A percentile compares a stretch with the other conserved stretches of the same genome.
These are phyloP conservation scores for Brachymystax lenok DNA, from an alignment of 2,797 vertebrate genomes.

Conservation along the genomic window DNA sequence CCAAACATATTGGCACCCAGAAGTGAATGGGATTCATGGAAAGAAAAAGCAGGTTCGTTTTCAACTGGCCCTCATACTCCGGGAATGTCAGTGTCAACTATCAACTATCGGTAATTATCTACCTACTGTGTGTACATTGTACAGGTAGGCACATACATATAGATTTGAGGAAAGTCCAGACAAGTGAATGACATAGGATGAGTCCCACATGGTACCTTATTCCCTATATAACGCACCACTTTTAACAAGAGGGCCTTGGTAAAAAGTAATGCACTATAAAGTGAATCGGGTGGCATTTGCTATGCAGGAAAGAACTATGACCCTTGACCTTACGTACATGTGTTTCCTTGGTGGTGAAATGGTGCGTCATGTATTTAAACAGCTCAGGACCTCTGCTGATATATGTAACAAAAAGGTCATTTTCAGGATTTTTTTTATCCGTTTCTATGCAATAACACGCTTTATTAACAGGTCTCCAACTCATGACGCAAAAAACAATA, in stretches of 20 bases:
- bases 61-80: background rate
- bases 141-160: conserved; percentile 32
- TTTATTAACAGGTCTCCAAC: background rate
- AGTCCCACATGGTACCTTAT: background rate
- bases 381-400: background rate
- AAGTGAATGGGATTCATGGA: background rate
- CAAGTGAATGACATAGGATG: conserved; percentile 17
- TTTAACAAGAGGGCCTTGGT: background rate
- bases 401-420: background rate
- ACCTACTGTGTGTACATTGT: conserved; percentile 2
- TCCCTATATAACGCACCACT: background rate
- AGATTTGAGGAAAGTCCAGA: conserved; percentile 20
- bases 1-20: background rate
- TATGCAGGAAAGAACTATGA: background rate
- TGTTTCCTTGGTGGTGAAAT: background rate
- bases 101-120: background rate
- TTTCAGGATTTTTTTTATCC: background rate
- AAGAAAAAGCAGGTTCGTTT: background rate
- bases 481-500: background rate
- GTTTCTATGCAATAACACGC: background rate
- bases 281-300: no score
- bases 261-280: background rate
- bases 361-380: background rate
- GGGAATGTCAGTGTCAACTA: background rate
- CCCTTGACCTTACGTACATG: background rate